Evolutionary conservation across 2,888 invertebrate genomes (phyloP).

Genomic region (Pegoplata infirma): DNA sequence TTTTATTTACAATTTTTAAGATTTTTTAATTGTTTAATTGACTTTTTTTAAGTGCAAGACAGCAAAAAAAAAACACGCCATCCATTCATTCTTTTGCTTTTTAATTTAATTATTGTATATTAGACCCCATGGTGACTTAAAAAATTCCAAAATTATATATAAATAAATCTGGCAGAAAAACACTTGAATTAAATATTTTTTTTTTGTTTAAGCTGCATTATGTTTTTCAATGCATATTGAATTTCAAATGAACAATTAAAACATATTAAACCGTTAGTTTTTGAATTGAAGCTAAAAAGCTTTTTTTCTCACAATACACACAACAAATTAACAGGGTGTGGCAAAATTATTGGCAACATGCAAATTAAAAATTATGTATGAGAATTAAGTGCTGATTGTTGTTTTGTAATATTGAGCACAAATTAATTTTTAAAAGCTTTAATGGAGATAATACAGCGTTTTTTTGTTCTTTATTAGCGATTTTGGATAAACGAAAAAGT

Average conservation of each 20-base stretch:
- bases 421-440: too few species aligned
- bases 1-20: constrained; percentile 20
- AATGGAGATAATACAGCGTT: too few species aligned
- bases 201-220: neutral
- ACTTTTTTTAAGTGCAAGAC: constrained; percentile 9
- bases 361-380: too few species aligned
- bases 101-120: neutral
- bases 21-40: constrained; percentile 7
- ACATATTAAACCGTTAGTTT: neutral
- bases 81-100: neutral
- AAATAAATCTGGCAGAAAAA: neutral
- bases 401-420: too few species aligned
- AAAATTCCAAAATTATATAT: neutral
- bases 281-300: constrained; percentile 3
- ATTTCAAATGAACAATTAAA: constrained; percentile 16
- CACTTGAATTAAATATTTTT: too few species aligned
- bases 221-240: constrained; percentile 15
- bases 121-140: constrained; percentile 10
- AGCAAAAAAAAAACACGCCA: constrained; percentile 14
- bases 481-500: too few species aligned
- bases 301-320: neutral
- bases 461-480: too few species aligned
- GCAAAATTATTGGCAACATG: constrained; percentile 4
- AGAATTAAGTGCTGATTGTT: too few species aligned
- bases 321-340: constrained; percentile 7